A percentile compares a stretch with the other conserved stretches of the same genome.
phyloP scores from a whole-genome alignment of 64 coral and sea anemone species.

The Trachythela sp. region DNA sequence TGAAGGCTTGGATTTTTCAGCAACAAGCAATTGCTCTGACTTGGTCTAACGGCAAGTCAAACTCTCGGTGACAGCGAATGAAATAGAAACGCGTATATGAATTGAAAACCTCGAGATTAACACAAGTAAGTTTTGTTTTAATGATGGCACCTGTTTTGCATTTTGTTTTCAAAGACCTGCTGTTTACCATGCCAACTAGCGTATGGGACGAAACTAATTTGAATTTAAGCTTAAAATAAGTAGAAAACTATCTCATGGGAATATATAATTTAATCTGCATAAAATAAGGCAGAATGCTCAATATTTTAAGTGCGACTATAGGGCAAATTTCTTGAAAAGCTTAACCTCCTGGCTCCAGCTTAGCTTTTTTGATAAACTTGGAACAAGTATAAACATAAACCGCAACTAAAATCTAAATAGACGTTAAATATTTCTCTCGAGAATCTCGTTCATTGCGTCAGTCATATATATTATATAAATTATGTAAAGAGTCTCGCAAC shows the following conservation, averaged over 20 bases:
- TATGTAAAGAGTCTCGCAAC: too few relatives aligned
- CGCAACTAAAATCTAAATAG: too few relatives aligned
- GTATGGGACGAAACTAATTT: neutral
- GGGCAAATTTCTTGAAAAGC: too few relatives aligned
- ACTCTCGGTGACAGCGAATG: neutral
- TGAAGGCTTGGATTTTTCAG: neutral
- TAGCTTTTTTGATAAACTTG: too few relatives aligned
- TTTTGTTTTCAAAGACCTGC: neutral
- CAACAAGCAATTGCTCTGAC: neutral
- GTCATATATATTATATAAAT: too few relatives aligned
- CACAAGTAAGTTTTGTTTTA: neutral
- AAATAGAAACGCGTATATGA: neutral
- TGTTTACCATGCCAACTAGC: constrained; percentile 12
- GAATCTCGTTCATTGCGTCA: too few relatives aligned
- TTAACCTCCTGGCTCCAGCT: too few relatives aligned
- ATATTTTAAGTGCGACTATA: too few relatives aligned
- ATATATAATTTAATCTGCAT: neutral
- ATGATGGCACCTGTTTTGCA: neutral
- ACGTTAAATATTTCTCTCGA: too few relatives aligned
- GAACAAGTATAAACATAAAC: too few relatives aligned
- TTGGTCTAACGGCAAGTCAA: neutral
- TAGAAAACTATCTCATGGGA: neutral
- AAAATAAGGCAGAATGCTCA: too few relatives aligned
- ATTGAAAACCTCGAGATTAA: neutral
- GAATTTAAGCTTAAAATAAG: neutral